Conservation (phyloP, 37 sponge, comb jelly and placozoan genomes). For the Trichoplax adhaerens region DNA sequence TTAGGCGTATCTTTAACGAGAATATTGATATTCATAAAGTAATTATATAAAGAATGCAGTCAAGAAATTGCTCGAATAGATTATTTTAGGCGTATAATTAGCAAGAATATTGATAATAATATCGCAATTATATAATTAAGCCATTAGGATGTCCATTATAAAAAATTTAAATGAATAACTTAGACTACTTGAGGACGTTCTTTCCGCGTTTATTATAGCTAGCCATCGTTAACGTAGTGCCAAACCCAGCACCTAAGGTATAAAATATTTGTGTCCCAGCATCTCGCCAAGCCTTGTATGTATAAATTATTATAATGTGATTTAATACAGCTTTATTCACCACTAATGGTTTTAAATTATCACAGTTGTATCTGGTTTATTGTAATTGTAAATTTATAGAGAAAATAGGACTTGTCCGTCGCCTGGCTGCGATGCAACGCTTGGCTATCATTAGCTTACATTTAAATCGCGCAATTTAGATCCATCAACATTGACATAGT, state of each 20-base stretch:
- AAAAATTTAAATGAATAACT: background rate
- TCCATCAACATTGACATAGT: no score
- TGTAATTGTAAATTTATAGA: background rate
- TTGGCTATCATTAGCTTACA: background rate
- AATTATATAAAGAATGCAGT: no score
- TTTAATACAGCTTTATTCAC: background rate
- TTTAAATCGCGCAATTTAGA: no score
- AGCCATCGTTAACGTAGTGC: conserved; percentile 65
- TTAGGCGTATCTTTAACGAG: no score
- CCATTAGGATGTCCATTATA: background rate
- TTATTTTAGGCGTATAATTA: no score
- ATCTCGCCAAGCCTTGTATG: conserved; percentile 71
- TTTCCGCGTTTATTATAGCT: conserved; percentile 60
- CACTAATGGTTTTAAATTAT: no score
- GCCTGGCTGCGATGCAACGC: background rate
- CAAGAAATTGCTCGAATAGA: no score
- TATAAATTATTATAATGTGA: background rate
- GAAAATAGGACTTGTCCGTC: background rate
- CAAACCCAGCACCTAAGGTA: conserved; percentile 70
- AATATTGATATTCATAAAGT: no score
- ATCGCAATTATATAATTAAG: no score
- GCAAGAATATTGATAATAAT: no score
- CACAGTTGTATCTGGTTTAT: no score
- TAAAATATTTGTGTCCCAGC: conserved; percentile 97
- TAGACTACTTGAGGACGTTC: conserved; percentile 9